phyloP scores from a whole-genome alignment of 2,888 invertebrate species.

The Galeruca laticollis region DNA sequence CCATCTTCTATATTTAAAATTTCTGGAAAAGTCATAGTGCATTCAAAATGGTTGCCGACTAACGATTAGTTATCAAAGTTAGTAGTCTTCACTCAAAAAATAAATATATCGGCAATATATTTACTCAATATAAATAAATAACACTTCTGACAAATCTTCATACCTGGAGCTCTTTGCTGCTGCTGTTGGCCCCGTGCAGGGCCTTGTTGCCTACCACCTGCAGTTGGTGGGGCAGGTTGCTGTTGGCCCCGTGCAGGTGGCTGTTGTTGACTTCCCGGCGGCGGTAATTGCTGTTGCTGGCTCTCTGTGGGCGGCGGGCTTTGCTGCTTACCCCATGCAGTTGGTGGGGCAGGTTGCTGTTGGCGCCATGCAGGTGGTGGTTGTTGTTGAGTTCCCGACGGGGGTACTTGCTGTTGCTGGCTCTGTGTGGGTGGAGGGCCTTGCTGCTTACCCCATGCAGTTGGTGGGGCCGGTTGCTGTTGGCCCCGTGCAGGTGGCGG shows the following conservation, averaged over 20 bases:
- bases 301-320: too few species aligned
- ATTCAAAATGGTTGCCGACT: too few species aligned
- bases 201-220: not conserved
- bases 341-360: not conserved
- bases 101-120: too few species aligned
- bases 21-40: not conserved
- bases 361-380: not conserved
- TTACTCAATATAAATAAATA: too few species aligned
- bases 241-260: not conserved
- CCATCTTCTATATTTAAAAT: not conserved
- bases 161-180: not conserved
- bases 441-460: slow-evolving; percentile 1
- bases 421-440: too few species aligned
- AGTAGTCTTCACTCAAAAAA: too few species aligned
- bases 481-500: not conserved
- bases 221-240: not conserved
- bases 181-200: not conserved
- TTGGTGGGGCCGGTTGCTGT: not conserved
- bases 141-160: too few species aligned
- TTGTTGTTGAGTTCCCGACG: not conserved
- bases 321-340: too few species aligned
- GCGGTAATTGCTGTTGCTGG: not conserved
- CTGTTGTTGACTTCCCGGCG: not conserved
- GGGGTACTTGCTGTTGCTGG: too few species aligned
- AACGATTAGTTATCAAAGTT: too few species aligned